Conservation (phyloP, 2,113 vertebrate genomes). For the Bombycilla garrulus region DNA sequence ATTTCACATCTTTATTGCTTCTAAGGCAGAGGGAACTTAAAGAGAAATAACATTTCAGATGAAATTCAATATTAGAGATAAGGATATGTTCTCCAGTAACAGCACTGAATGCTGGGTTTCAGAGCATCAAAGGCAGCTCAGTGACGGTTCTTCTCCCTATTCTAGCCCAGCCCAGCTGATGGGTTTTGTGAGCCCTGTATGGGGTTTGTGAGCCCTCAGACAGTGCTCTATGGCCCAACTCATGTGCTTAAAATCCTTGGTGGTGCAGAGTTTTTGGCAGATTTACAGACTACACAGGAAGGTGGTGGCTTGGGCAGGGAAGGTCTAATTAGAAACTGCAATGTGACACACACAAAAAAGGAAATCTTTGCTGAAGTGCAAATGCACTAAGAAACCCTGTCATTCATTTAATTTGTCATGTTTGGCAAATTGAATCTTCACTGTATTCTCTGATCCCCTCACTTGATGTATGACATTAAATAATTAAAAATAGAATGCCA, state of each 20-base stretch:
- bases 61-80: not conserved
- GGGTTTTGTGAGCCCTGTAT: not conserved
- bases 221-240: not conserved
- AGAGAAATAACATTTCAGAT: not conserved
- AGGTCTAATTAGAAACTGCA: not conserved
- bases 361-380: not conserved
- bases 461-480: not conserved
- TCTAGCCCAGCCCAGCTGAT: not conserved
- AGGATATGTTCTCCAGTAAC: not conserved
- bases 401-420: not conserved
- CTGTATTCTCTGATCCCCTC: not conserved
- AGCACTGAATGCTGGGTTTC: not conserved
- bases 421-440: not conserved
- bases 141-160: not conserved
- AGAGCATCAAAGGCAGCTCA: not conserved
- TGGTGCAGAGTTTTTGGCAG: slow-evolving; percentile 2
- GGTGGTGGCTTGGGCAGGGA: not conserved
- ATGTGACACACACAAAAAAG: not conserved
- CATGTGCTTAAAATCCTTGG: not conserved
- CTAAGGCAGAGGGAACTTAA: not conserved
- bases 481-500: not conserved
- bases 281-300: not conserved
- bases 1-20: not conserved
- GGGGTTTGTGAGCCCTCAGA: not conserved
- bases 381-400: not conserved